phyloP scores from a whole-genome alignment of 2,888 invertebrate genomes.

The Drosophila atripex region DNA sequence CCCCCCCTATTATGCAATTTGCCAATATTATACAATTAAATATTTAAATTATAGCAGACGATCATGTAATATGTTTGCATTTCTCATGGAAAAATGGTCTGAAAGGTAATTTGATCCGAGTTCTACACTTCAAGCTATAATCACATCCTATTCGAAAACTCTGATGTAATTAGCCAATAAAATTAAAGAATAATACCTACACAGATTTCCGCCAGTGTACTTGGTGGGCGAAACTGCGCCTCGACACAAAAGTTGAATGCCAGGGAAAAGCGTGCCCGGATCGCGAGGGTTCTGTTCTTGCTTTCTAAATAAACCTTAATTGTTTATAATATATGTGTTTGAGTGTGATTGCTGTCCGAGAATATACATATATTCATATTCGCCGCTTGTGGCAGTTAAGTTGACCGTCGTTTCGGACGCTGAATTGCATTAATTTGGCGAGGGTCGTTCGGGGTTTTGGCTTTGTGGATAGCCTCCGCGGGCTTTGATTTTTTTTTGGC shows the following conservation, averaged over 20 bases:
- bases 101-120: constrained; percentile 8
- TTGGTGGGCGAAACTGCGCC: constrained; percentile 54
- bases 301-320: constrained; percentile 73
- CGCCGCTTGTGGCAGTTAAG: constrained; percentile 41
- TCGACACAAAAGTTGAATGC: constrained; percentile 62
- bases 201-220: not conserved
- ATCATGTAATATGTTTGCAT: not conserved
- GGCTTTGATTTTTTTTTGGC: constrained; percentile 9
- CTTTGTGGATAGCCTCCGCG: constrained; percentile 4
- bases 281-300: constrained; percentile 36
- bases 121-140: constrained; percentile 1
- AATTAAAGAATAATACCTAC: not conserved
- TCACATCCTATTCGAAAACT: not conserved
- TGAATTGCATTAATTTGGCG: constrained; percentile 72
- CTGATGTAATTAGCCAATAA: constrained; percentile 2
- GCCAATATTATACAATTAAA: constrained; percentile 19
- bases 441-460: constrained; percentile 48
- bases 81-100: not conserved
- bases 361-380: not conserved
- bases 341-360: constrained; percentile 3
- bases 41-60: constrained; percentile 12
- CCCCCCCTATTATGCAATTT: constrained; percentile 17
- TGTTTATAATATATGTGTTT: constrained; percentile 58
- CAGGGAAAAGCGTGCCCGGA: constrained; percentile 59
- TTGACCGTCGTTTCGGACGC: constrained; percentile 45